Evolutionary conservation across 2,113 vertebrate species (phyloP).

Genomic region (Megaceryle maxima): DNA sequence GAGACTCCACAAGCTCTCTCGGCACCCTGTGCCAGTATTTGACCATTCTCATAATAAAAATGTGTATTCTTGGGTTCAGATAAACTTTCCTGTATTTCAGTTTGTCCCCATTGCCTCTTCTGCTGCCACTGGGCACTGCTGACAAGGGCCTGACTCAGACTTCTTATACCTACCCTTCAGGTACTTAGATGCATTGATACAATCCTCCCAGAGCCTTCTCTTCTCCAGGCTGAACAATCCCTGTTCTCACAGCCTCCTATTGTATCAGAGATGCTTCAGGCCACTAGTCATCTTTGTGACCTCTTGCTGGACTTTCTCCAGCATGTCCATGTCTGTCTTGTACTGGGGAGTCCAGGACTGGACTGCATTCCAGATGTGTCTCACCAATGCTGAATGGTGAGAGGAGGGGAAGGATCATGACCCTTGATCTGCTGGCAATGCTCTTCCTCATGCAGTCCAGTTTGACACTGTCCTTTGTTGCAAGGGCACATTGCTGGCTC

Average conservation of each 20-base stretch:
- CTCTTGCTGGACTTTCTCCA: neutral
- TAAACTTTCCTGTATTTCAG: neutral
- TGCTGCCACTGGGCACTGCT: neutral
- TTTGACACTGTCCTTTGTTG: neutral
- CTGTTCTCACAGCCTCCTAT: neutral
- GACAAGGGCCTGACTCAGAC: neutral
- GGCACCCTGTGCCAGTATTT: neutral
- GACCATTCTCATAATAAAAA: neutral
- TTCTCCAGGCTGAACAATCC: neutral
- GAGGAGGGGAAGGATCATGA: neutral
- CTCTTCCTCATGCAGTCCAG: neutral
- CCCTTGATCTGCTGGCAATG: neutral
- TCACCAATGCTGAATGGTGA: neutral
- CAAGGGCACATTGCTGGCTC: neutral
- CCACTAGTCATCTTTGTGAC: neutral
- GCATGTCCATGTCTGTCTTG: neutral
- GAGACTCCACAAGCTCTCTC: neutral
- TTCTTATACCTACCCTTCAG: neutral
- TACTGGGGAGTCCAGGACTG: neutral
- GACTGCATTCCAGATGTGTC: neutral
- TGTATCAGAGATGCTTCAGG: neutral
- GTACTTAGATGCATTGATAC: neutral
- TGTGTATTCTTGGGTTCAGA: neutral
- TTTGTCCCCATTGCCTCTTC: neutral
- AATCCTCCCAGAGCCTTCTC: neutral